Percentiles rank a stretch among this genome's conserved stretches.
Evolutionary conservation across 2,113 vertebrate species (phyloP).

Genomic region (Calyptommatus sinebrachiatus): DNA sequence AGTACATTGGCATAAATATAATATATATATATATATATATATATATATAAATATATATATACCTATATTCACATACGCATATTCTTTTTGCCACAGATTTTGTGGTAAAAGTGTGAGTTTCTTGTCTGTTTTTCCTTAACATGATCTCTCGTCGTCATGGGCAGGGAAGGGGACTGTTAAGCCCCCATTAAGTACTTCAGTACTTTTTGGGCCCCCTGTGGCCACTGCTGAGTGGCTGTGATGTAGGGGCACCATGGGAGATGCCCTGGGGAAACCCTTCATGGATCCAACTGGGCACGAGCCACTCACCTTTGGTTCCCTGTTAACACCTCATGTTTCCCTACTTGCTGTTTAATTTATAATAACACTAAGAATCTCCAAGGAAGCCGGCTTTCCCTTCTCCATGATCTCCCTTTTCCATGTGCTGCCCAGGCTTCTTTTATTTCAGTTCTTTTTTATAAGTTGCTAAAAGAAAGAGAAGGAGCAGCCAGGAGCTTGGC

Average conservation of each 20-base stretch:
- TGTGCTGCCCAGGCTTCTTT: slow-evolving; percentile 54
- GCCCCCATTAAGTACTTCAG: slow-evolving; percentile 79
- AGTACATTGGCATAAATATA: slow-evolving; percentile 85
- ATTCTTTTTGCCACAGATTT: slow-evolving; percentile 85
- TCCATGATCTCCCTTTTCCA: slow-evolving; percentile 67
- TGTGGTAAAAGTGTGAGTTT: slow-evolving; percentile 81
- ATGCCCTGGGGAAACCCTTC: slow-evolving; percentile 42
- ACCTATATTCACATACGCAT: slow-evolving; percentile 67
- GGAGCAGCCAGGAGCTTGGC: slow-evolving; percentile 16
- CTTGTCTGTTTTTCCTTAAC: slow-evolving; percentile 84
- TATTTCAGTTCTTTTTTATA: slow-evolving; percentile 30
- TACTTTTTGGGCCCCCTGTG: slow-evolving; percentile 75
- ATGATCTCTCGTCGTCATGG: slow-evolving; percentile 81
- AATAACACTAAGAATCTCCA: slow-evolving; percentile 68
- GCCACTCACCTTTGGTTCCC: slow-evolving; percentile 73
- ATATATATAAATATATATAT: slow-evolving; percentile 56
- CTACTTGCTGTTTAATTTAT: slow-evolving; percentile 79
- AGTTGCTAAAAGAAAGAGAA: slow-evolving; percentile 36
- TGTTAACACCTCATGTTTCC: slow-evolving; percentile 75
- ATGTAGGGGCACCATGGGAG: slow-evolving; percentile 54
- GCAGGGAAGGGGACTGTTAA: slow-evolving; percentile 78
- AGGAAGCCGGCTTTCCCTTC: slow-evolving; percentile 65
- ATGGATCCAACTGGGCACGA: slow-evolving; percentile 67
- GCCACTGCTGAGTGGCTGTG: slow-evolving; percentile 70
- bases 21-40: slow-evolving; percentile 77